Evolutionary conservation across 2,113 vertebrate species (phyloP).

Genomic region (Phocoena sinus): DNA sequence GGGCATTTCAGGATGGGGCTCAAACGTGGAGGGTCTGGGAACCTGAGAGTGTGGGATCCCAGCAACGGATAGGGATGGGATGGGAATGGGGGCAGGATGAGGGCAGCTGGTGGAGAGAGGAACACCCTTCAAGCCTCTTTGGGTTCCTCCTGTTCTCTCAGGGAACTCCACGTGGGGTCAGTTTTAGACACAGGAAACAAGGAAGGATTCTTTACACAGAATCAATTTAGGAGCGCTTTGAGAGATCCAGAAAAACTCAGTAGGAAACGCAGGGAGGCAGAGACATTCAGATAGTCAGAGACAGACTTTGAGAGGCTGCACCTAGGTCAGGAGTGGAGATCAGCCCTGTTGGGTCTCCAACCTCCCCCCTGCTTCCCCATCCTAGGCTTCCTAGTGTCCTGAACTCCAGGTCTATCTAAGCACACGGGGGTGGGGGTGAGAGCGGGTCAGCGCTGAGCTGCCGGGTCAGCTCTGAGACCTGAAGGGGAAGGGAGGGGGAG

Average conservation of each 20-base stretch:
- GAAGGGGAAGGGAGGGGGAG: conserved; percentile 39
- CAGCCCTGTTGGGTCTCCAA: background rate
- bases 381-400: conserved; percentile 49
- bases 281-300: background rate
- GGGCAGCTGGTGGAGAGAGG: background rate
- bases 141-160: background rate
- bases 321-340: background rate
- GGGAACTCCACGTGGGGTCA: background rate
- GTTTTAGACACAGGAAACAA: background rate
- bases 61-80: background rate
- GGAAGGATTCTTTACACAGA: background rate
- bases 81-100: background rate
- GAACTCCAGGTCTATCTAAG: conserved; percentile 70
- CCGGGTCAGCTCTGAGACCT: conserved; percentile 63
- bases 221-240: background rate
- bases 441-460: conserved; percentile 72
- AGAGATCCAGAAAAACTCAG: conserved; percentile 12
- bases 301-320: background rate
- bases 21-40: background rate
- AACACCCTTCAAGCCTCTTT: background rate
- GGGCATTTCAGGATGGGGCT: background rate
- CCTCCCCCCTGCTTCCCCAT: conserved; percentile 5
- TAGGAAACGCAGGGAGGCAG: background rate
- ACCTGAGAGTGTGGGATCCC: background rate
- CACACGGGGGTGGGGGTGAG: conserved; percentile 62